These are phyloP conservation scores for Leptodactylus fallax DNA, from an alignment of 2,797 vertebrate genomes.

Conservation along the genomic window DNA sequence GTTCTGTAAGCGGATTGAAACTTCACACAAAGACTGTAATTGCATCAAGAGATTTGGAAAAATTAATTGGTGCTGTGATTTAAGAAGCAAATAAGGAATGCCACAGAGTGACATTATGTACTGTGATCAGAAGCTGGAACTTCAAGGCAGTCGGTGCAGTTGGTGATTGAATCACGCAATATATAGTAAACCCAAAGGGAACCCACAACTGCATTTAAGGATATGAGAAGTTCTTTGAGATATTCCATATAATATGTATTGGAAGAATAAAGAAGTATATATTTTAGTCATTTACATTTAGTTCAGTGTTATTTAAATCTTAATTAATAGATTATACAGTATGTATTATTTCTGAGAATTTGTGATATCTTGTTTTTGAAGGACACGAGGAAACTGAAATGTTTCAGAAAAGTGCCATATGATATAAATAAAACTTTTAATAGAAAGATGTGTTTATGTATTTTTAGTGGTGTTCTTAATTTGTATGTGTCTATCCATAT, in stretches of 20 bases:
- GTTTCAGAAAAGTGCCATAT: neutral
- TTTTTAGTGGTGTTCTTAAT: neutral
- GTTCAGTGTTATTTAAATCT: neutral
- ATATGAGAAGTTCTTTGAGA: neutral
- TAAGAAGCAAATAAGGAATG: conserved; percentile 55
- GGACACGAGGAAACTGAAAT: neutral
- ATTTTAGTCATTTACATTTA: neutral
- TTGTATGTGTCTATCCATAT: too few species aligned
- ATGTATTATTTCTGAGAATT: neutral
- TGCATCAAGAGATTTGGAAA: conserved; percentile 61
- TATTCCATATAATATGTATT: neutral
- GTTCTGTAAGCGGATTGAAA: conserved; percentile 48
- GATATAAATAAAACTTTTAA: neutral
- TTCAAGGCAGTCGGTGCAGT: conserved; percentile 32
- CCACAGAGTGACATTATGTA: conserved; percentile 37
- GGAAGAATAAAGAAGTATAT: neutral
- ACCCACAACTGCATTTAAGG: neutral
- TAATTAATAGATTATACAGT: neutral
- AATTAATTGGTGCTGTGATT: conserved; percentile 60
- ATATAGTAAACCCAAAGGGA: conserved; percentile 21
- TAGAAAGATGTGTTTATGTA: neutral
- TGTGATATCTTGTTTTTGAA: neutral
- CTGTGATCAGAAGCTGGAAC: conserved; percentile 50
- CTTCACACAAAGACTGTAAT: conserved; percentile 57
- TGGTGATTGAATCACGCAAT: conserved; percentile 30